Evolutionary conservation across 2,113 vertebrate species (phyloP), one percentile per base, ranked within the genome.

Genomic region (Colistium nudipinnis): DNA sequence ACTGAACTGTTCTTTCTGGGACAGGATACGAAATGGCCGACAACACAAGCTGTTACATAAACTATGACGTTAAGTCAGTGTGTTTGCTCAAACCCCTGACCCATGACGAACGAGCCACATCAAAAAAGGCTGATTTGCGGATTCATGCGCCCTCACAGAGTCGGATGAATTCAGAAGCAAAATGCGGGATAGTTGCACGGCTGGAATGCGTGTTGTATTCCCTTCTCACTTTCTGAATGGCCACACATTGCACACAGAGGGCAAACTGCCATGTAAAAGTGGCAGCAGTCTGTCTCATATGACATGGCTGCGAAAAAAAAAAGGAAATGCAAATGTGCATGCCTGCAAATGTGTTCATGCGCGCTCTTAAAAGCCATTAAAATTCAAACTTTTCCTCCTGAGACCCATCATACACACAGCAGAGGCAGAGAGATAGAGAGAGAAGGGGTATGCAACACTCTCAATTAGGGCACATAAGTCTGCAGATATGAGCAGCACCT

Each of bases 21-120:
- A 57, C 45, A 64, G 30, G 45, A 59, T 49, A 35, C 61, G 69
- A 74, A 56, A 74, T 81, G 67, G 6, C 71, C 19, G 51, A 27
- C 36, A 31, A 48, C 51, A 81, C 14, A 65, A 48, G 36, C 55
- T 24, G 25, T 86, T 86, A 81, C 54, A 57, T 82, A 82, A 85
- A 62, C 52, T 17, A 35, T 88, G 78, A 84, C 57, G 57, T 82
- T 75, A 83, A 74, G 72, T 39, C 54, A 49, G 31, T 66, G 56
- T 69, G 39, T 69, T 64, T 41, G 70, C 56, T 63, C 35, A 41
- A 45, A 39, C 19, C 49, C 30, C 55, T 76, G 48, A 78, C 76
- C 73, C 73, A 45, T 56, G 28, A 59, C 56, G 65, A 85, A 54
- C 6, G 11, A 54, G 63, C 38, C 44, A n/a, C 74, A 65, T 80